A percentile compares a stretch with the other conserved stretches of the same genome.
Conservation (phyloP, 2,888 invertebrate species). For the Nomada fucata region DNA sequence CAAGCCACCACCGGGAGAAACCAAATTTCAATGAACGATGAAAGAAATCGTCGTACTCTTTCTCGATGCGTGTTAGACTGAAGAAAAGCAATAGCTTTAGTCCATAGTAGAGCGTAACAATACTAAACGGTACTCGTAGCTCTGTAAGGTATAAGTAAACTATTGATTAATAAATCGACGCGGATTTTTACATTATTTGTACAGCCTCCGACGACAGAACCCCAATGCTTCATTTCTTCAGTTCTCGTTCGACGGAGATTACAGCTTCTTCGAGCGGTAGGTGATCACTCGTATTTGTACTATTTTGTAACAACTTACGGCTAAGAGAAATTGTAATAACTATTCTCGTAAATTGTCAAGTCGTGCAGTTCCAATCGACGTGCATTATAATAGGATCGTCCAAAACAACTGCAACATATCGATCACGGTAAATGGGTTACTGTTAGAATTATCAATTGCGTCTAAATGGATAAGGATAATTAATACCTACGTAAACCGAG, state of each 20-base stretch:
- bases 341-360: constrained; percentile 26
- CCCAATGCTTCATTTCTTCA: constrained; percentile 30
- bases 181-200: constrained; percentile 63
- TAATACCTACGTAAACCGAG: constrained; percentile 35
- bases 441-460: constrained; percentile 45
- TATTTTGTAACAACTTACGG: constrained; percentile 51
- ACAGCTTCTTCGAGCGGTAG: constrained; percentile 47
- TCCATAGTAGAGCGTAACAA: constrained; percentile 47
- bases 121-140: constrained; percentile 28
- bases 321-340: constrained; percentile 21
- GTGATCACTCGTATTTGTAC: constrained; percentile 46
- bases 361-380: constrained; percentile 34
- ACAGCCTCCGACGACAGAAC: constrained; percentile 28
- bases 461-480: constrained; percentile 37
- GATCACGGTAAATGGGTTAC: constrained; percentile 63
- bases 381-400: constrained; percentile 14
- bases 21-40: constrained; percentile 11
- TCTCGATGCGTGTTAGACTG: constrained; percentile 71
- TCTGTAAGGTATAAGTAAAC: constrained; percentile 26
- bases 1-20: constrained; percentile 10
- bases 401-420: constrained; percentile 64
- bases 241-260: constrained; percentile 29
- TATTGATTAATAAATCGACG: constrained; percentile 37
- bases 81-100: constrained; percentile 73
- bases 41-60: constrained; percentile 44